These are phyloP conservation scores for Quadroppia sp. DNA, from an alignment of 2,888 invertebrate species.

Conservation along the genomic window DNA sequence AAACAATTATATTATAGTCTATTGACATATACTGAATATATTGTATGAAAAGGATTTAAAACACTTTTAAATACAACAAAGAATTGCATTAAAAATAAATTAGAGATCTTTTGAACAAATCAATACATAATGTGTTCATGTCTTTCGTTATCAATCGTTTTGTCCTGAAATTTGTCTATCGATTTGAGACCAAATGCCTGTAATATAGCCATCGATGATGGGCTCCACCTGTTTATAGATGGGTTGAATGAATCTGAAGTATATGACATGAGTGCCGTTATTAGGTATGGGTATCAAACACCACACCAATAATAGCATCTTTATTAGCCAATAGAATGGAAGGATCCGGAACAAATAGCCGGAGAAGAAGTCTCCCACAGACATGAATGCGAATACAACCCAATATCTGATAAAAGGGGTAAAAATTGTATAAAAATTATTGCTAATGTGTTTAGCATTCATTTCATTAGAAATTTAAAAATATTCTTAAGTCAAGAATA, in stretches of 20 bases:
- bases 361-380: constrained; percentile 32
- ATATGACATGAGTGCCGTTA: constrained; percentile 39
- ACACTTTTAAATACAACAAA: too few relatives aligned
- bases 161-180: background rate
- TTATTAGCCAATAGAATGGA: constrained; percentile 14
- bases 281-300: constrained; percentile 38
- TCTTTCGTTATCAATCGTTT: too few relatives aligned
- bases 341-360: constrained; percentile 33
- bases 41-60: too few relatives aligned
- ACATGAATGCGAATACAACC: constrained; percentile 35
- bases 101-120: too few relatives aligned
- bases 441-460: too few relatives aligned
- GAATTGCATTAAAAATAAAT: too few relatives aligned
- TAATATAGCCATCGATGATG: background rate
- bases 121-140: too few relatives aligned
- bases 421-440: background rate
- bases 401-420: constrained; percentile 36
- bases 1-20: too few relatives aligned
- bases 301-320: constrained; percentile 42
- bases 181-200: background rate
- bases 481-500: too few relatives aligned
- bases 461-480: too few relatives aligned
- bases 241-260: constrained; percentile 39
- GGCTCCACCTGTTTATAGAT: constrained; percentile 46
- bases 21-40: too few relatives aligned